Base-by-base conservation (phyloP, 2,888 invertebrate species). In the Nyleta sp. region DNA sequence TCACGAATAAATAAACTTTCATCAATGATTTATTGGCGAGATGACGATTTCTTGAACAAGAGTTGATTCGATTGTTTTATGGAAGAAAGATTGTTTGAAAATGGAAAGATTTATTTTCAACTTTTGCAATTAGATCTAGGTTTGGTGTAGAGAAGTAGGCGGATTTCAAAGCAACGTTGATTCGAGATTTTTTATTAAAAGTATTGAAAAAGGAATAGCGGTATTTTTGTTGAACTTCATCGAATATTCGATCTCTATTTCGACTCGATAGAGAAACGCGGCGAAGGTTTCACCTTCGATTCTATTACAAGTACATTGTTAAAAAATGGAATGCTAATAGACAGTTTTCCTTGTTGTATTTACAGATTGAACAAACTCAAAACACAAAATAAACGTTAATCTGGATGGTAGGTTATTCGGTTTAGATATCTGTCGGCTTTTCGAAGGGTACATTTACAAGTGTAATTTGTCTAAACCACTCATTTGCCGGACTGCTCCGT, bases 161-260 rank as follows among this genome's bases (percentile, higher is more conserved):
- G n/a, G n/a, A n/a, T n/a, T n/a, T n/a, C n/a, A n/a, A n/a, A n/a
- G n/a, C n/a, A n/a, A n/a, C n/a, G n/a, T n/a, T n/a, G n/a, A n/a
- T n/a, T n/a, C n/a, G n/a, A n/a, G n/a, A n/a, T n/a, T n/a, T n/a
- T n/a, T 40, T 17, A 40, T 40, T 71, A 18, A 59, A 72, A 57
- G 24, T 52, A 64, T 33, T 57, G 22, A 64, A 57, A 40, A 60
- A 48, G 11, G 1, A 31, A 33, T 38, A 48, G 22, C n/a, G 20
- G 48, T 18, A 33, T 57, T 55, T 15, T 42, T 42, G 7, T 31
- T n/a, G 22, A 38, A 33, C 24, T 31, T 38, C 5, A 53, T 57
- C 55, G 55, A 65, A 50, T 22, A 65, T 42, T 65, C 50, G 52
- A 65, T 28, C 44, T 52, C 59, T 57, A 65, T 73, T 57, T 65